A percentile compares a stretch with the other conserved stretches of the same genome.
These are phyloP conservation scores for Takifugu bimaculatus DNA, from an alignment of 2,113 vertebrate species.

Conservation along the genomic window DNA sequence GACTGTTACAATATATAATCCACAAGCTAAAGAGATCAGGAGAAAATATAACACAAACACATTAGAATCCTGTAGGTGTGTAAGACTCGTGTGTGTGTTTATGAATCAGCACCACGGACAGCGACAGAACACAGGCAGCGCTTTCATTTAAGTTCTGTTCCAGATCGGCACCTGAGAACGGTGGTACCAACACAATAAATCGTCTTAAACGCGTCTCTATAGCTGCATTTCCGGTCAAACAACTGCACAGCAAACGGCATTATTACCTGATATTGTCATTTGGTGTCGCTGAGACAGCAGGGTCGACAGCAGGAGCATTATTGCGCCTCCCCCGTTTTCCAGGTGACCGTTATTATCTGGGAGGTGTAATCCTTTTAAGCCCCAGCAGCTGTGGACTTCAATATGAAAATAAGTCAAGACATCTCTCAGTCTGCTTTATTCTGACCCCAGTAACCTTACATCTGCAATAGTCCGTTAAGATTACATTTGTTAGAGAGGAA, in stretches of 20 bases:
- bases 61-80: not conserved
- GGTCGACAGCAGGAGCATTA: constrained; percentile 41
- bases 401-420: not conserved
- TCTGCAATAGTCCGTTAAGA: not conserved
- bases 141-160: too few species aligned
- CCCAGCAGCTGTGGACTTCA: constrained; percentile 27
- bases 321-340: constrained; percentile 50
- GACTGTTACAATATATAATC: too few species aligned
- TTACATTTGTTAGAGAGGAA: too few species aligned
- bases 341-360: constrained; percentile 50
- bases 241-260: too few species aligned
- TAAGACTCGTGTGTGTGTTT: not conserved
- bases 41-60: not conserved
- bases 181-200: constrained; percentile 1
- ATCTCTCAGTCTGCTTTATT: not conserved
- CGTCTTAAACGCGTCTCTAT: constrained; percentile 6
- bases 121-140: constrained; percentile 23
- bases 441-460: constrained; percentile 6
- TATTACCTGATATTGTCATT: too few species aligned
- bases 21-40: too few species aligned
- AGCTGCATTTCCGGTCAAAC: constrained; percentile 54
- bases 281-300: constrained; percentile 25
- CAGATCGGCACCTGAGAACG: too few species aligned
- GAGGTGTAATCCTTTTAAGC: constrained; percentile 52
- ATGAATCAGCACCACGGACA: constrained; percentile 68